Evolutionary conservation across 2,888 invertebrate genomes (phyloP).

Genomic region (Magallana nippona): DNA sequence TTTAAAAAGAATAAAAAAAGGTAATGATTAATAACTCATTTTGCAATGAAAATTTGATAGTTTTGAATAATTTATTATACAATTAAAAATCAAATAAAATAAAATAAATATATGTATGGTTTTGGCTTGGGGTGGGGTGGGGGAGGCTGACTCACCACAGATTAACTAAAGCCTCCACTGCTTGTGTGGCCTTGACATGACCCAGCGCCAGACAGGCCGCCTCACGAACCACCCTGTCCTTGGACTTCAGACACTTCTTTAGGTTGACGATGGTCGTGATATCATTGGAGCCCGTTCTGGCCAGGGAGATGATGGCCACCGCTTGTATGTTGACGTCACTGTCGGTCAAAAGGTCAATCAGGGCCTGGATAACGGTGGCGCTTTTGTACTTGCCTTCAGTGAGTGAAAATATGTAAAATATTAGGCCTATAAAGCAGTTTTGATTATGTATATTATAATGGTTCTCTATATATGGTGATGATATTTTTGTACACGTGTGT

Average conservation of each 20-base stretch:
- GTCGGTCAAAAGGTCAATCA: slow-evolving; percentile 67
- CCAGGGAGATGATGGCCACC: slow-evolving; percentile 70
- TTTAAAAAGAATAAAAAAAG: too few relatives aligned
- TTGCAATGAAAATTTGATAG: too few relatives aligned
- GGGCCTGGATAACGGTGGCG: slow-evolving; percentile 68
- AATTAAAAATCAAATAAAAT: too few relatives aligned
- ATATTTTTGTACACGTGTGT: too few relatives aligned
- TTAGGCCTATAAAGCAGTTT: neutral
- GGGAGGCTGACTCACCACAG: slow-evolving; percentile 60
- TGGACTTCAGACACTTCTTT: slow-evolving; percentile 59
- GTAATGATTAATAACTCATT: too few relatives aligned
- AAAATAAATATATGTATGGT: too few relatives aligned
- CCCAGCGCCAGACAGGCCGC: slow-evolving; percentile 71
- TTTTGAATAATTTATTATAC: too few relatives aligned
- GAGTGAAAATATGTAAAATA: neutral
- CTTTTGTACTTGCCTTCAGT: slow-evolving; percentile 68
- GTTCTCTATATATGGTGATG: too few relatives aligned
- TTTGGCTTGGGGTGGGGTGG: too few relatives aligned
- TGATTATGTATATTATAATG: too few relatives aligned
- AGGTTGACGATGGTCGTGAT: slow-evolving; percentile 57
- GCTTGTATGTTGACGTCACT: slow-evolving; percentile 67
- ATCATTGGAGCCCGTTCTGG: slow-evolving; percentile 61
- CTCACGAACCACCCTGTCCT: slow-evolving; percentile 70
- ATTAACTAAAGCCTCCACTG: slow-evolving; percentile 64
- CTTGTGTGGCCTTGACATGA: slow-evolving; percentile 62